Percentiles rank a stretch among this genome's conserved stretches.
Conservation (phyloP, 2,113 vertebrate species). For the Rhinichthys klamathensis region DNA sequence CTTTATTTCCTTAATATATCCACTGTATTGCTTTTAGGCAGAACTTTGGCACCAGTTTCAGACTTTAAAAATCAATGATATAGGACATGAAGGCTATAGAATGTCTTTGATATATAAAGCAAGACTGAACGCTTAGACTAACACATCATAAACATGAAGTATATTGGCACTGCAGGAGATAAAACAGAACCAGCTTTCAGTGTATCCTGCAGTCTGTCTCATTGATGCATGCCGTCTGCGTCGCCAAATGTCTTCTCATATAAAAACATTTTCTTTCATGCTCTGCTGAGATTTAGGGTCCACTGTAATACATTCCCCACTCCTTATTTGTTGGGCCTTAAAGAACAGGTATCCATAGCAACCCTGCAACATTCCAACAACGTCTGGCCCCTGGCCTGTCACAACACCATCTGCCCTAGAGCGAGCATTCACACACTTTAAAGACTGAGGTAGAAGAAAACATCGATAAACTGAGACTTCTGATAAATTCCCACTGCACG, state of each 20-base stretch:
- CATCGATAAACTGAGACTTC: constrained; percentile 70
- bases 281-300: constrained; percentile 56
- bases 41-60: constrained; percentile 8
- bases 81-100: constrained; percentile 8
- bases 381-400: constrained; percentile 63
- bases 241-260: constrained; percentile 40
- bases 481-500: constrained; percentile 68
- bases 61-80: not conserved
- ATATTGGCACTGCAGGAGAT: constrained; percentile 33
- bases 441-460: constrained; percentile 75
- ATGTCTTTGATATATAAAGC: constrained; percentile 1
- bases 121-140: not conserved
- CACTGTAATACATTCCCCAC: constrained; percentile 57
- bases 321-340: constrained; percentile 69
- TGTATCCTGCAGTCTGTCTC: constrained; percentile 21
- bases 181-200: constrained; percentile 41
- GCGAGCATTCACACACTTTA: constrained; percentile 66
- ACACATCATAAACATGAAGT: constrained; percentile 40
- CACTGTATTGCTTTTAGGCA: not conserved
- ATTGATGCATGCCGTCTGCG: constrained; percentile 30
- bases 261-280: constrained; percentile 60
- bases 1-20: not conserved
- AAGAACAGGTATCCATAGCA: constrained; percentile 67
- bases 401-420: constrained; percentile 67
- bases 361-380: constrained; percentile 67